Evolutionary conservation across 1,140 invertebrate species (phyloP), one percentile per base, ranked within the genome.

Genomic region (Diploscapter pachys): DNA sequence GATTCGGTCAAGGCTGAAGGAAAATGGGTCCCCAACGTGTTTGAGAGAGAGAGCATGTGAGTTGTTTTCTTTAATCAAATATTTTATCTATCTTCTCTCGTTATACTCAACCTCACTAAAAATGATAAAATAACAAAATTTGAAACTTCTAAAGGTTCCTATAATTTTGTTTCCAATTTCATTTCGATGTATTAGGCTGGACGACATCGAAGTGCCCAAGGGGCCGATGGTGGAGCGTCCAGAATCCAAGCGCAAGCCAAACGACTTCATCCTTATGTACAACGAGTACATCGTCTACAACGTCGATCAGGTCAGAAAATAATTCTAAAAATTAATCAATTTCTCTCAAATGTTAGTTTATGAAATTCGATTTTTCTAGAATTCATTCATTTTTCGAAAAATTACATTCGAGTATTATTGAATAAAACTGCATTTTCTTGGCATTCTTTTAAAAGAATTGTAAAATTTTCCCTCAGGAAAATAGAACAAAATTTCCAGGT

Each of bases 1-100:
- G 93, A 92, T n/a, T 87, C 90, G 76, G 93, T 93, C 0, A 88
- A 92, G 85, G 90, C 91, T 3, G 79, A 81, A 4, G 76, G 86
- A 11, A 54, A 79, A 13, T 49, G 74, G 8, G 57, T 50, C 4
- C 31, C 84, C 81, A 13, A 81, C 87, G 86, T 71, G 52, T 69
- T 6, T 6, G 50, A n/a, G 9, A 65, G 63, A 65, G n/a, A 48
- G 63, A 8, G 9, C 31, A 13, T 48, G 8, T 65, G 48, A 11
- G 9, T 8, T 68, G 50, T 49, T 52, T 8, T 31, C 2, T 54
- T 52, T 52, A 31, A 31, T 31, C 31, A 31, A 31, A 31, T 54
- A 9, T 13, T 54, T 69, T 31, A 31, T 31, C 31, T 31, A 31
- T 31, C 31, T 31, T 31, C 31, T 31, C 31, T 31, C 31, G 31